phyloP scores from a whole-genome alignment of 2,113 vertebrate genomes.

The Podiceps cristatus region DNA sequence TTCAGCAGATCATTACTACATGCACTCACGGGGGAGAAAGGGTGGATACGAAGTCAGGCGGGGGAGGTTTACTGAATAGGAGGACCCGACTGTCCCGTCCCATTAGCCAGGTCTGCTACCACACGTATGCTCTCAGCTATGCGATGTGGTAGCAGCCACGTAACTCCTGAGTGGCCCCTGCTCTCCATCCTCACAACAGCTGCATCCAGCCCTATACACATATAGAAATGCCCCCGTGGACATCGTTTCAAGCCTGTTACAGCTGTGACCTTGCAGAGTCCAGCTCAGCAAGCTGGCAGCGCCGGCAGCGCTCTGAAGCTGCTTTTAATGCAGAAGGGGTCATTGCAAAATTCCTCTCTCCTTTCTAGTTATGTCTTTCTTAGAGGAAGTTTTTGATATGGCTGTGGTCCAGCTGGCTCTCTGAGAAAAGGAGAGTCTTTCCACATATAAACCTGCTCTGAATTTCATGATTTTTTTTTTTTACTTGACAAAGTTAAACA shows the following conservation, averaged over 20 bases:
- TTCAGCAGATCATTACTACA: not conserved
- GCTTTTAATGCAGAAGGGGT: not conserved
- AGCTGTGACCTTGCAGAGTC: not conserved
- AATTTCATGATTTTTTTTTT: not conserved
- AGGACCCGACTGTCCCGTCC: fast-evolving
- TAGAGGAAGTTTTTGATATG: constrained; percentile 14
- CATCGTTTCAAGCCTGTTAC: not conserved
- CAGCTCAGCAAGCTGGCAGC: not conserved
- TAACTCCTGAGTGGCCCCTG: not conserved
- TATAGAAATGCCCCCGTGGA: not conserved
- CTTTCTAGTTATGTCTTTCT: constrained; percentile 7
- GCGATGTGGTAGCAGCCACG: not conserved
- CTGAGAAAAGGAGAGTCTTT: not conserved
- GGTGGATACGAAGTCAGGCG: not conserved
- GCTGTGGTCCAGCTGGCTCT: constrained; percentile 10
- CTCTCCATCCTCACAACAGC: not conserved
- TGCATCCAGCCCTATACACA: not conserved
- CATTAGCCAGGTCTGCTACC: fast-evolving
- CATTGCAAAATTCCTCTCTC: not conserved
- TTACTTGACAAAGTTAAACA: not conserved
- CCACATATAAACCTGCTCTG: not conserved
- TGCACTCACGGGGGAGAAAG: not conserved
- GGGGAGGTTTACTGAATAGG: not conserved
- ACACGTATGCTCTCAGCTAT: fast-evolving
- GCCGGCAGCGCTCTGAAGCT: not conserved